Base-by-base conservation (phyloP, 2,797 vertebrate genomes). In the Pantherophis alleghaniensis region DNA sequence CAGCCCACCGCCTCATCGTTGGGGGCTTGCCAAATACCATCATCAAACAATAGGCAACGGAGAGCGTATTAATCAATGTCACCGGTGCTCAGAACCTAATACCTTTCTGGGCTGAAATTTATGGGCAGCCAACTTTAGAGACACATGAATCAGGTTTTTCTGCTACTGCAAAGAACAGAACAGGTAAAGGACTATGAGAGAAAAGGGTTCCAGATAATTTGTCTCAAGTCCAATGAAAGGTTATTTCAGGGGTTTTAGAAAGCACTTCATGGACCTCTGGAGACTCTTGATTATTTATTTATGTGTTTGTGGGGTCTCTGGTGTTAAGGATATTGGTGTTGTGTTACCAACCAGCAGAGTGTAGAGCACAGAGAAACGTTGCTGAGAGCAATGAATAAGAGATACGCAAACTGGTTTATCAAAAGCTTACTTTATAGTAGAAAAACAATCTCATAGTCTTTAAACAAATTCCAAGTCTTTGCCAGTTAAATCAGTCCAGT, bases 11-110 rank as follows among this genome's bases (percentile, higher is more conserved):
- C 37, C 37, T 47, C 74, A 24, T 24, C 37, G 0, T 11, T 83
- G 74, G 66, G 95, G 93, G 93, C 51, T 95, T 95, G 96, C 95
- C 96, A 95, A 1, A 92, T 92, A 91, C 95, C 90, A 42, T 57
- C 93, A 94, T 89, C 92, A 89, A 93, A 51, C 95, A 88, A 95
- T 92, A 93, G 91, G 94, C 60, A 0, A 26, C 91, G 1, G 90
- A 95, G 92, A 93, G 91, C 69, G 32, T 96, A 88, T 94, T 94
- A 22, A 87, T 94, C 94, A 24, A 0, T 92, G 93, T 92, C 93
- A 61, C 89, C 92, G 92, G 63, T 51, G 93, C 83, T 94, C 90
- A 86, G 94, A 91, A 2, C 1, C 0, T 92, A 91, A 91, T 95
- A 86, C 86, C 95, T 94, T 94, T 87, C 94, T 0, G 2, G 91